A percentile compares a stretch with the other conserved stretches of the same genome.
Evolutionary conservation across 2,113 vertebrate species (phyloP).

Genomic region (Himantopus leucocephalus): DNA sequence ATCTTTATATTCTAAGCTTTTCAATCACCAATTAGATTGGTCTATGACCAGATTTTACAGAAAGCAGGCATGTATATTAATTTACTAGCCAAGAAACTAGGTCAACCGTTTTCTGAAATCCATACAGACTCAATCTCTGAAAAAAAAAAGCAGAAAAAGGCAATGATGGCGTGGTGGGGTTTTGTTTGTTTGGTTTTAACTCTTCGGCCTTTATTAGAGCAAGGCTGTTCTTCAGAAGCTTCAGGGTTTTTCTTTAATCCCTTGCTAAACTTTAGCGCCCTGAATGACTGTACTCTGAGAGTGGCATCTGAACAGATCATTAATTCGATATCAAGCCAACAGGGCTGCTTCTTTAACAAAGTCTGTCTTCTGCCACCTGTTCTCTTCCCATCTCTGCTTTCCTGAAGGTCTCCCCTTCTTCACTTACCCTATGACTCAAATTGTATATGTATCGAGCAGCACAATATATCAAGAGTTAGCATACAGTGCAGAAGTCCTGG

Average conservation of each 20-base stretch:
- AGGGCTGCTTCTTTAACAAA: background rate
- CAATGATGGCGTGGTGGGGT: too few species aligned
- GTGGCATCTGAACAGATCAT: background rate
- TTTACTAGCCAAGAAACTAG: background rate
- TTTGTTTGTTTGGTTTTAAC: background rate
- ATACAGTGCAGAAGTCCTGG: fast-evolving
- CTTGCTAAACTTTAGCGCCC: background rate
- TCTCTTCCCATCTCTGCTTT: background rate
- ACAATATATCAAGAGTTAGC: background rate
- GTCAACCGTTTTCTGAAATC: background rate
- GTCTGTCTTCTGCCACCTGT: background rate
- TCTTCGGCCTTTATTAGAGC: background rate
- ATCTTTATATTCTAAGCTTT: background rate
- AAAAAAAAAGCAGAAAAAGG: background rate
- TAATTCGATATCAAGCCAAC: background rate
- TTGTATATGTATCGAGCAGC: background rate
- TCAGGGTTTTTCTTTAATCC: background rate
- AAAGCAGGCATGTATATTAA: background rate
- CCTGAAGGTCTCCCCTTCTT: background rate
- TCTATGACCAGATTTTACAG: background rate
- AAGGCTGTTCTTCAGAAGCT: background rate
- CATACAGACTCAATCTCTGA: background rate
- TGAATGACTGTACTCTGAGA: background rate
- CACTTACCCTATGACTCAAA: background rate
- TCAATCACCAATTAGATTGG: background rate